Conservation (phyloP, 2,113 vertebrate species). For the Pseudopipra pipra region DNA sequence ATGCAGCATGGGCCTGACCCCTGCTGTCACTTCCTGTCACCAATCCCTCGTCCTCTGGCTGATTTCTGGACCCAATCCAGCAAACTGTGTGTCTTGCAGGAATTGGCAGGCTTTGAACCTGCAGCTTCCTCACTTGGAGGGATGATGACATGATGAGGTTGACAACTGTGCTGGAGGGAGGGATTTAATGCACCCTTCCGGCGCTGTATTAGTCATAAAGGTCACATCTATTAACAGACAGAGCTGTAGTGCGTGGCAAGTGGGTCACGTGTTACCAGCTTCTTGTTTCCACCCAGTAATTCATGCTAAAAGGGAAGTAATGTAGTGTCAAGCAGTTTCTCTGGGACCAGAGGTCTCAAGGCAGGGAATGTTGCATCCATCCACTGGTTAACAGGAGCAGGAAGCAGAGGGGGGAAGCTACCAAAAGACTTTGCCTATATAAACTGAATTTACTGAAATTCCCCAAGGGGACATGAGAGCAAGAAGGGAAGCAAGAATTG, state of each 20-base stretch:
- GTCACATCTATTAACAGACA: constrained; percentile 10
- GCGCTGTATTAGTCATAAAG: background rate
- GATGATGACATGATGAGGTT: background rate
- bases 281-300: constrained; percentile 26
- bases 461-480: background rate
- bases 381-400: background rate
- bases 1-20: background rate
- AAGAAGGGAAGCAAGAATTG: background rate
- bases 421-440: background rate
- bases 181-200: background rate
- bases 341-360: background rate
- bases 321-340: background rate
- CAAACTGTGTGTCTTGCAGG: background rate
- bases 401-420: background rate
- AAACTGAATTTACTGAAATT: background rate
- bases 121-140: background rate
- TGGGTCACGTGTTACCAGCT: background rate
- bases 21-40: background rate
- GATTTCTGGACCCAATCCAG: background rate
- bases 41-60: background rate
- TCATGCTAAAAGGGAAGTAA: background rate
- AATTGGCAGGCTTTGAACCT: background rate
- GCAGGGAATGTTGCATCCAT: background rate
- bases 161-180: background rate
- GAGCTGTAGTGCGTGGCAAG: background rate